Evolutionary conservation across 2,113 vertebrate genomes (phyloP).

Genomic region (Macroglossus sobrinus): DNA sequence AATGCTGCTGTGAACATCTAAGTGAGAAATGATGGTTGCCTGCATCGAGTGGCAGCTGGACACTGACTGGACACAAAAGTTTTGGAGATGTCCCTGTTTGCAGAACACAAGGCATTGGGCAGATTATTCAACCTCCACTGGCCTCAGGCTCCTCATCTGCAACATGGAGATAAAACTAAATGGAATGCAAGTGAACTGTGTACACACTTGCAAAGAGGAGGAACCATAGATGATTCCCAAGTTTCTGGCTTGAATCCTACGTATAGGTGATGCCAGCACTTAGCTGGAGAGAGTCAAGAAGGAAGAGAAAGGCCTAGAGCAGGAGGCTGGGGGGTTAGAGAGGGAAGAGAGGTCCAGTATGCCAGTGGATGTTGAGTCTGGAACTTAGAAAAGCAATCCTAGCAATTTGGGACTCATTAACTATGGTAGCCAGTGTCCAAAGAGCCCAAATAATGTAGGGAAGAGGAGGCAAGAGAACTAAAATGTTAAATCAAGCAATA

Average conservation of each 20-base stretch:
- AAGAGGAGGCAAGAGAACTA: too few species aligned
- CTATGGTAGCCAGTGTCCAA: background rate
- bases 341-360: background rate
- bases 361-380: background rate
- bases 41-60: background rate
- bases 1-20: background rate
- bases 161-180: background rate
- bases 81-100: background rate
- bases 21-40: background rate
- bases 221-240: background rate
- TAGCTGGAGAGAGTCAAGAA: background rate
- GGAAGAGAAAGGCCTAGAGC: background rate
- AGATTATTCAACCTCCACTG: background rate
- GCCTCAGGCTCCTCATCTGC: background rate
- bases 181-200: background rate
- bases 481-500: too few species aligned
- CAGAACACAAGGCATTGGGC: background rate
- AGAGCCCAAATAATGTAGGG: background rate
- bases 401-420: background rate
- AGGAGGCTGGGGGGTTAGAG: background rate
- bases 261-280: background rate
- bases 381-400: background rate
- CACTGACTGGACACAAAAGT: background rate
- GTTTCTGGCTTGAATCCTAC: background rate
- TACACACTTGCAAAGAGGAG: background rate